Conservation (phyloP, 2,797 vertebrate species). For the Adrianichthys oophorus region DNA sequence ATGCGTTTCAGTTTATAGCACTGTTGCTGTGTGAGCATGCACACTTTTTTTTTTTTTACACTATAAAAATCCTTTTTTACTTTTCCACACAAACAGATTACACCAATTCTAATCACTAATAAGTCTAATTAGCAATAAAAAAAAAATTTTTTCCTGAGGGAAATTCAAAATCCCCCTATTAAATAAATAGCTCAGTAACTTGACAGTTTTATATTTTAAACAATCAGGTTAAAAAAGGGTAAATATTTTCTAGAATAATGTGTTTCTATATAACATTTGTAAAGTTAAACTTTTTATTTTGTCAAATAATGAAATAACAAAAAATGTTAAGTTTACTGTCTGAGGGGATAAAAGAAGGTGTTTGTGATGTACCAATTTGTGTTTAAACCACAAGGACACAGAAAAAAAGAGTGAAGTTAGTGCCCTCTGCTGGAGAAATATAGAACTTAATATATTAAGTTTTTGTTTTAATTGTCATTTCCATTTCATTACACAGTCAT, state of each 20-base stretch:
- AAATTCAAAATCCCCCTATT: too few species aligned
- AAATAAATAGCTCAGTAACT: too few species aligned
- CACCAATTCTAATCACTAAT: too few species aligned
- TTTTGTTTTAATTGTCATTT: background rate
- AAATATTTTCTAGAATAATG: background rate
- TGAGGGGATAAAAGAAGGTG: background rate
- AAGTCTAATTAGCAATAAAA: too few species aligned
- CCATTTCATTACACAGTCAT: background rate
- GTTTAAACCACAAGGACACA: background rate
- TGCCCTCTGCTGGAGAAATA: slow-evolving; percentile 58
- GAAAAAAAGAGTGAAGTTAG: slow-evolving; percentile 29
- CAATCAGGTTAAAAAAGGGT: background rate
- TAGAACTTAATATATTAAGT: background rate
- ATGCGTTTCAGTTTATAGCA: background rate
- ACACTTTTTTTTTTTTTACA: background rate
- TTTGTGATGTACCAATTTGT: background rate
- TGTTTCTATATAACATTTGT: background rate
- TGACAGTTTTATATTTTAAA: too few species aligned
- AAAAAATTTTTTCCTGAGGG: too few species aligned
- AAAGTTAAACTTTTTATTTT: too few species aligned
- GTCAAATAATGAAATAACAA: too few species aligned
- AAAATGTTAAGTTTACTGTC: too few species aligned
- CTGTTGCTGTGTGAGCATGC: background rate
- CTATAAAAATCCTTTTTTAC: too few species aligned
- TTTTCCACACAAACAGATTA: too few species aligned